Conservation (phyloP, 2,113 vertebrate species). For the Zapornia atra region DNA sequence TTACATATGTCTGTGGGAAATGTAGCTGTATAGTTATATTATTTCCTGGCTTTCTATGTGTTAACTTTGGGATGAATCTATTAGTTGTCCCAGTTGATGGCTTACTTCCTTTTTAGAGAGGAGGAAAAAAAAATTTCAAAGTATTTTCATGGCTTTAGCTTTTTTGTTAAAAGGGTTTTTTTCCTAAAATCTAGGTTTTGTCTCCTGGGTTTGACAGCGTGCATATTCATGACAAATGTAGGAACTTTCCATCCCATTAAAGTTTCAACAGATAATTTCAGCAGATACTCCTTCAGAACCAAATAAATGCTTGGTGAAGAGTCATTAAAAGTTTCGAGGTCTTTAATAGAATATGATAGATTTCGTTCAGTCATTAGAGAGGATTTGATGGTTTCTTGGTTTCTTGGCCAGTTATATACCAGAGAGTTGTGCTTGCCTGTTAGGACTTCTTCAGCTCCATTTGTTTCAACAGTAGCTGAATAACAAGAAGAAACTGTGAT, state of each 20-base stretch:
- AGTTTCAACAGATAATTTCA: constrained; percentile 55
- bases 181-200: constrained; percentile 8
- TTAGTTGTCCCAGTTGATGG: constrained; percentile 23
- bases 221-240: constrained; percentile 16
- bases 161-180: background rate
- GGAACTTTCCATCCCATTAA: constrained; percentile 32
- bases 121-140: background rate
- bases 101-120: background rate
- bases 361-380: background rate
- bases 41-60: background rate
- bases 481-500: background rate
- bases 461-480: background rate
- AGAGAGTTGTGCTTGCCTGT: background rate
- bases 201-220: background rate
- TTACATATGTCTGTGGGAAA: background rate
- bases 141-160: background rate
- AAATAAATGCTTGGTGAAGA: background rate
- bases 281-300: background rate
- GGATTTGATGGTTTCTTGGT: background rate
- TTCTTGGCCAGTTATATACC: background rate
- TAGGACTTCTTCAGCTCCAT: background rate
- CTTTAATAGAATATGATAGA: background rate
- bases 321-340: background rate
- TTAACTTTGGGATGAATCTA: constrained; percentile 29
- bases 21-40: background rate